phyloP scores from a whole-genome alignment of 2,888 invertebrate genomes.

The Ochlodes sylvanus region DNA sequence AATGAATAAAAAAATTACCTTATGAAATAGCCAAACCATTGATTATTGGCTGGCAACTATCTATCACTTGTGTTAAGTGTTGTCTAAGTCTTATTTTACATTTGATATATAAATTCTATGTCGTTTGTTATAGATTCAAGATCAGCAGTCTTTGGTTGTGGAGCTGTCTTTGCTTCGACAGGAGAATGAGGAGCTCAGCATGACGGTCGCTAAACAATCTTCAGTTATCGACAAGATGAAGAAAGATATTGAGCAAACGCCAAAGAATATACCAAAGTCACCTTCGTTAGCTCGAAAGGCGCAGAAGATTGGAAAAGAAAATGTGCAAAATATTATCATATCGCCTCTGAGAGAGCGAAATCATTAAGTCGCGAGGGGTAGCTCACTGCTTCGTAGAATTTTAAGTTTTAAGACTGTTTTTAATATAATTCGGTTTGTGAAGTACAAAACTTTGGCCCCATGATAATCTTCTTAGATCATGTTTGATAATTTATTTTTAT shows the following conservation, averaged over 20 bases:
- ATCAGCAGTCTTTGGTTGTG: constrained; percentile 77
- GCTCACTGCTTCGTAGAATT: not conserved
- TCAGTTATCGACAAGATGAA: constrained; percentile 77
- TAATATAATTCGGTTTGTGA: not conserved
- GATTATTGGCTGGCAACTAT: no score
- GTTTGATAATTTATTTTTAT: constrained; percentile 34
- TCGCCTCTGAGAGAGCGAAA: constrained; percentile 79
- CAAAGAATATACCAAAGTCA: constrained; percentile 62
- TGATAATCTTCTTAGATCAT: constrained; percentile 18
- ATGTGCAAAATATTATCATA: constrained; percentile 62
- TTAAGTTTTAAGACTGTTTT: constrained; percentile 9
- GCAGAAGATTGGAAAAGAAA: constrained; percentile 77
- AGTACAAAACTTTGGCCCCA: not conserved
- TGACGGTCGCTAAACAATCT: constrained; percentile 75
- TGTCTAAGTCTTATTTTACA: no score
- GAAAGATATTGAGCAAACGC: constrained; percentile 68
- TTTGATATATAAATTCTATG: not conserved
- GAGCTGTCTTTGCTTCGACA: constrained; percentile 77
- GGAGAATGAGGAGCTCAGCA: constrained; percentile 76
- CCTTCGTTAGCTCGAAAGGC: constrained; percentile 70
- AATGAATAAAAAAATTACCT: no score
- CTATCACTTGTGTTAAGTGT: no score
- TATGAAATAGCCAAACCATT: no score
- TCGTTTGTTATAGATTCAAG: constrained; percentile 66
- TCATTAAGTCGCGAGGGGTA: constrained; percentile 50